Evolutionary conservation across 2,888 invertebrate genomes (phyloP), one percentile per base, ranked within the genome.

Genomic region (Margaritifera margaritifera): DNA sequence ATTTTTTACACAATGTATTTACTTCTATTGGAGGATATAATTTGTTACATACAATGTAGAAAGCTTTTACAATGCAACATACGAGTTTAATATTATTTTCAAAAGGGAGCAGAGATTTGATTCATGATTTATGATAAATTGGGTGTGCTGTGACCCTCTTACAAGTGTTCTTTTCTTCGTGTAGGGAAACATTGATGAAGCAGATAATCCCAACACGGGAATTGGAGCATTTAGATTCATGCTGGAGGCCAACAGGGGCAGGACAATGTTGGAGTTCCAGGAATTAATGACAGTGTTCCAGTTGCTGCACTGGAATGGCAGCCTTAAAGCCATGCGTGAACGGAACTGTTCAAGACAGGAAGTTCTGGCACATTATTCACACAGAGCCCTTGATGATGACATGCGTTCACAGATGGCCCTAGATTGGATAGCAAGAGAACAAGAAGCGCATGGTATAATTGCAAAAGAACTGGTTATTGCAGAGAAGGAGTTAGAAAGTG

Each of bases 201-300:
- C 90, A n/a, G 91, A 92, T 75, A 91, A 90, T 80, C 91, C 92
- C 52, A 96, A 95, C 90, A 96, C 96, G 80, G 97, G 97, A 19
- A 92, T 93, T 72, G 93, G 92, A 20, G 93, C 93, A 42, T 93
- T 93, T 87, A 91, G 93, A 71, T 93, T 93, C 84, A 93, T 93
- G 93, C 88, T 93, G 76, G 93, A 93, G 83, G 91, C 92, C 69
- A 93, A 93, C 87, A 92, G 91, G 74, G 92, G 93, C 0, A 93
- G 96, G 78, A 96, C 97, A 65, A 97, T 97, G 97, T 92, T 97
- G 78, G 97, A 97, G 90, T 97, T 97, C 92, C 97, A 97, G 90
- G 97, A 97, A 90, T 91, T 97, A 85, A 97, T 97, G 97, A 97
- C 97, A n/a, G 97, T 97, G 62, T 97, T 97, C 91, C 97, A 97